Base-by-base conservation (phyloP, 2,797 vertebrate genomes). In the Tenualosa thibaudeaui region DNA sequence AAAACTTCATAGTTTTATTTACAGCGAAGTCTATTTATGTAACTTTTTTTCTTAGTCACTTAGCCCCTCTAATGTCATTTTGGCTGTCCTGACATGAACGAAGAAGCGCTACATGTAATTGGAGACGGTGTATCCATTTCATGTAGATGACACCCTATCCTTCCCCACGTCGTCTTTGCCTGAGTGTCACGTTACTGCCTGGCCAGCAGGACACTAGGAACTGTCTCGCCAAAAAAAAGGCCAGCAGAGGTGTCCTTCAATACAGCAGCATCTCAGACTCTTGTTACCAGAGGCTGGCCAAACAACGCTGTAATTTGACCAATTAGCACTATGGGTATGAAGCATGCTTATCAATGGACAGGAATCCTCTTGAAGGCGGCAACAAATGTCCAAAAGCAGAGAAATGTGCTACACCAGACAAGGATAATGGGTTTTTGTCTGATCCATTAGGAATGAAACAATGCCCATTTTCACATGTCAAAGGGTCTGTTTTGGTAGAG, bases 111-210 rank as follows among this genome's bases (percentile, higher is more conserved):
- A 90, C 85, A 86, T 90, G 94, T 94, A 94, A 94, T 93, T 91
- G 90, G 94, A 95, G 92, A 94, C 90, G 90, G 91, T 91, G 88
- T 88, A 90, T 89, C 90, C 90, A 92, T 93, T 94, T 96, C 94
- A 86, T 89, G 90, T 95, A 89, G 93, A 91, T 90, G 94, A 93
- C 91, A 96, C 93, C 85, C 88, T 92, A 95, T 92, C 91, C 91
- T 86, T 90, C 88, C 86, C 83, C 88, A 89, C 91, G 92, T 92
- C 92, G 88, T 90, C 88, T 87, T 92, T 92, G 90, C 90, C 56
- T 54, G 81, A 88, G 89, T 93, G 88, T 94, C 93, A 89, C 85
- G 54, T 85, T 84, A 85, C 86, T 83, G 15, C 86, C 84, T 75
- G 87, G 89, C 88, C 71, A 86, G 86, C 58, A 65, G 81, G 85